Evolutionary conservation across 1,140 invertebrate species (phyloP), one percentile per base, ranked within the genome.

Genomic region (Matsumurasca onukii): DNA sequence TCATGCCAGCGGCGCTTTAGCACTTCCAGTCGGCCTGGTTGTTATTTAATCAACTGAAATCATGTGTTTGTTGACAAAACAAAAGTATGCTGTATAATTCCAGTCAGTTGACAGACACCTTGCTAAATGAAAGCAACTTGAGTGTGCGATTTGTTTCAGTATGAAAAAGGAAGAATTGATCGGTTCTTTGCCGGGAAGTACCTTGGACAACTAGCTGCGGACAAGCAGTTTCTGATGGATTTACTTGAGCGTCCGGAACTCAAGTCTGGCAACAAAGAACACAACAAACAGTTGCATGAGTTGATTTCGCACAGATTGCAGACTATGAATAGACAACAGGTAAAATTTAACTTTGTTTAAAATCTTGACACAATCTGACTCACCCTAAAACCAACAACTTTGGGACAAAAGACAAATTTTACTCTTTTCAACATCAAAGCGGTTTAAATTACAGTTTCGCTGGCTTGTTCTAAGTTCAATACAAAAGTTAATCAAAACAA

Each of bases 151-250:
- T n/a, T 5, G 20, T 52, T 52, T 5, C 55, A 59, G 55, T 59
- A 59, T 27, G 55, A 59, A n/a, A 59, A 59, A n/a, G 25, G 30
- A n/a, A 22, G 24, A 22, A 59, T 27, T 1, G 55, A 59, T 27
- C 15, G 30, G 22, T 22, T 59, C 3, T 59, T 59, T 27, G 55
- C 55, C 2, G 24, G 30, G 25, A 59, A 59, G n/a, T 59, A 59
- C n/a, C 55, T 59, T 9, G 25, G 25, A 5, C 22, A 27, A 5
- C 24, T 59, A 9, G 55, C 55, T 27, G 55, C 55, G 5, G 55
- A 59, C 55, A 59, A 59, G 25, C 22, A 59, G 55, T 59, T 59
- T n/a, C 9, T 59, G 22, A 27, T 59, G 25, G 55, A 59, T 27
- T 22, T 59, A 12, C 24, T 59, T 22, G 24, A 59, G 25, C 9